Evolutionary conservation across 64 coral and sea anemone genomes (phyloP).

Genomic region (Orbicella faveolata): DNA sequence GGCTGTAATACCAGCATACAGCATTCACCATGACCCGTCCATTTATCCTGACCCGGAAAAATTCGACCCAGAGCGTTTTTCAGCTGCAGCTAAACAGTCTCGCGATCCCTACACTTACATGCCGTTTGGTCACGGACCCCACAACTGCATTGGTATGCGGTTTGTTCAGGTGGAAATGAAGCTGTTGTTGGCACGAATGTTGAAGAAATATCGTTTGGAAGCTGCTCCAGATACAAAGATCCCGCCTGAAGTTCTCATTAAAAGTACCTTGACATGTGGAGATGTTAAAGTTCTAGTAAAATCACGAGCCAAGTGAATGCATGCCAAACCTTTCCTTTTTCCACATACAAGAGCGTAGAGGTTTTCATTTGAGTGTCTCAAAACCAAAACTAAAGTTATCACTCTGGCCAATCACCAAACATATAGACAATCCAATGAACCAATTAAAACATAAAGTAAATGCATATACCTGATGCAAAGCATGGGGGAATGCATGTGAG

Average conservation of each 20-base stretch:
- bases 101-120: slow-evolving; percentile 33
- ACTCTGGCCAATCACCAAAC: too few species aligned
- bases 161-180: slow-evolving; percentile 58
- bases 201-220: slow-evolving; percentile 22
- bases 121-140: slow-evolving; percentile 48
- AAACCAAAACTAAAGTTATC: too few species aligned
- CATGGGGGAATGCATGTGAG: too few species aligned
- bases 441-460: too few species aligned
- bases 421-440: too few species aligned
- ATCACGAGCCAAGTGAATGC: not conserved
- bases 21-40: slow-evolving; percentile 30
- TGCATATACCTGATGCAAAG: too few species aligned
- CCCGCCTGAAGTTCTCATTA: not conserved
- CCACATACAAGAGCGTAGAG: too few species aligned
- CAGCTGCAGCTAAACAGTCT: slow-evolving; percentile 5
- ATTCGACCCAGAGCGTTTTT: slow-evolving; percentile 48
- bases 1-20: slow-evolving; percentile 17
- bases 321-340: not conserved
- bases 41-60: slow-evolving; percentile 35
- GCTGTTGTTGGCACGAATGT: slow-evolving; percentile 32
- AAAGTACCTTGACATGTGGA: not conserved
- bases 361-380: too few species aligned
- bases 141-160: slow-evolving; percentile 55
- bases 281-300: not conserved
- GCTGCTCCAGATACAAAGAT: slow-evolving; percentile 31